Evolutionary conservation across 2,888 invertebrate genomes (phyloP).

Genomic region (Agriopis marginaria): DNA sequence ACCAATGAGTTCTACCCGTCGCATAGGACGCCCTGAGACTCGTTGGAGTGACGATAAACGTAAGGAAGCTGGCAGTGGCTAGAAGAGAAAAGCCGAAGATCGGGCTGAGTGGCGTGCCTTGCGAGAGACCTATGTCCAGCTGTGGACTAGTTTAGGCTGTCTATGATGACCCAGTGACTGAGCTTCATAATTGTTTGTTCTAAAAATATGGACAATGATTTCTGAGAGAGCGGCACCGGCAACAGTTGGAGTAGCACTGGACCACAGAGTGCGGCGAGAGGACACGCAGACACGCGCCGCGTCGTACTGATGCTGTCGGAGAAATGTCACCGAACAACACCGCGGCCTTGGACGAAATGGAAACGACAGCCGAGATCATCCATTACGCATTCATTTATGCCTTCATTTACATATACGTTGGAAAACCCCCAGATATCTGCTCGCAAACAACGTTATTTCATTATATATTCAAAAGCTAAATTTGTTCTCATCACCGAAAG

Average conservation of each 20-base stretch:
- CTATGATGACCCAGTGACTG: not conserved
- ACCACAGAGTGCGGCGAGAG: not conserved
- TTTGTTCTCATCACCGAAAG: slow-evolving; percentile 11
- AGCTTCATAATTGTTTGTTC: not conserved
- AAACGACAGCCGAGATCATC: slow-evolving; percentile 27
- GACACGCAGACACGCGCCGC: slow-evolving; percentile 7
- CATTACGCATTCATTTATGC: slow-evolving; percentile 31
- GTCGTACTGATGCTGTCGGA: not conserved
- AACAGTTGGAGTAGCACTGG: slow-evolving; percentile 4
- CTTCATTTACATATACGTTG: slow-evolving; percentile 38
- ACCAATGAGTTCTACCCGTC: too few relatives aligned
- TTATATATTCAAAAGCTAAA: slow-evolving; percentile 30
- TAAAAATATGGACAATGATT: not conserved
- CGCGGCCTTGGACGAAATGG: slow-evolving; percentile 35
- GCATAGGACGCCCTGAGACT: too few relatives aligned
- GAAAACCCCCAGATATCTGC: slow-evolving; percentile 28
- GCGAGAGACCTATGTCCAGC: too few relatives aligned
- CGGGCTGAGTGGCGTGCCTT: too few relatives aligned
- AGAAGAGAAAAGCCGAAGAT: too few relatives aligned
- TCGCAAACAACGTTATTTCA: slow-evolving; percentile 20
- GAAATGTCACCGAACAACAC: slow-evolving; percentile 21
- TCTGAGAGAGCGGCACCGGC: not conserved
- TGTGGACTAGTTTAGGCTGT: not conserved
- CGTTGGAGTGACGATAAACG: too few relatives aligned
- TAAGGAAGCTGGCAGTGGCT: too few relatives aligned